Base-by-base conservation (phyloP, 2,113 vertebrate genomes). In the Hypomesus transpacificus region DNA sequence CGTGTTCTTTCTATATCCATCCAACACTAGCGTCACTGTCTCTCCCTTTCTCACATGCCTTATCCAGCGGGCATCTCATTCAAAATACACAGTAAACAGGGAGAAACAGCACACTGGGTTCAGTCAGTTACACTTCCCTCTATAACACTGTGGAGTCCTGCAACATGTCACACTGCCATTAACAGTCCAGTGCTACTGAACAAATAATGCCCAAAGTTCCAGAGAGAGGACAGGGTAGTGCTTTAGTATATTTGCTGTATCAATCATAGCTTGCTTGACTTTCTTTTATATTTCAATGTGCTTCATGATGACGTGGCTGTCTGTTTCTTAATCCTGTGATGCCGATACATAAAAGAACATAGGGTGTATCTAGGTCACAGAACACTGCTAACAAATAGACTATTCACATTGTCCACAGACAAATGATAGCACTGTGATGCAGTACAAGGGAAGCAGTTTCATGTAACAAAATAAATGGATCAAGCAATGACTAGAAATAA, bases 81-180 rank as follows among this genome's bases (percentile, higher is more conserved):
- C 73, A 85, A 86, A 80, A 86, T 88, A 88, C 76, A 89, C 85
- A 70, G 78, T 74, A 87, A 84, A 88, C 85, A 89, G 82, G 82
- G 88, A 89, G 70, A 62, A 71, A 77, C 70, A 71, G 64, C 1
- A 34, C 73, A 75, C 71, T 68, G 75, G 82, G 73, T 76, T 84
- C 73, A 79, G 75, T 88, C 73, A 79, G 75, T 88, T 89, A 74
- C 84, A 86, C 59, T 71, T 54, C 51, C 73, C 78, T 89, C 70
- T 81, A 85, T 85, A 75, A 86, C 86, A 66, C 58, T 84, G 28
- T 52, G 73, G 56, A 17, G 65, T 78, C 57, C 50, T 46, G 16
- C 60, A 72, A 84, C 85, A 85, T 77, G 84, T 86, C 80, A 87
- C 75, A 31, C 74, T 78, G 17, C 70, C 52, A 13, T 2, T 18